Base-by-base conservation (phyloP, 2,888 invertebrate genomes). In the Adineta ricciae region DNA sequence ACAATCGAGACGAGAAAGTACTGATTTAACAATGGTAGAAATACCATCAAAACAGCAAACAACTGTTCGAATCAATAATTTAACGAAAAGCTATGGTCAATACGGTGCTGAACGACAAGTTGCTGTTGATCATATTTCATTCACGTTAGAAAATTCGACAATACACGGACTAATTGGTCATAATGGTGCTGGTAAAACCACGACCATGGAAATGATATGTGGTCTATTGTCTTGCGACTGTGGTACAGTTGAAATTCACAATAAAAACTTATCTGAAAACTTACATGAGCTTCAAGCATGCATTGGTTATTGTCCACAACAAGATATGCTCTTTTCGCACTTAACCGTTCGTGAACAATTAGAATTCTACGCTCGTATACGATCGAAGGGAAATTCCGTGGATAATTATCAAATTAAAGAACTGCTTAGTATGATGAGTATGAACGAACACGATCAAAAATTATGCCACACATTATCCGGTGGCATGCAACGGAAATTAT, bases 271-370 rank as follows among this genome's bases (percentile, higher is more conserved):
- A 8, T 38, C 3, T 41, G 78, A 78, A 19, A 78, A 78, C 41
- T n/a, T 78, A 41, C 24, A 24, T 41, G 38, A 41, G n/a, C 38
- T 78, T 41, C 38, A 14, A 41, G 24, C 41, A 41, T 41, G 41
- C n/a, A 78, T 78, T 41, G 78, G 78, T 41, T 78, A 78, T 78
- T 78, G 78, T 41, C 78, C 78, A n/a, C 78, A 78, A 14, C 38
- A 78, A 11, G 78, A 78, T 78, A 78, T 78, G 38, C 78, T 78
- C 11, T 78, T 78, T 78, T 8, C 38, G 2, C 41, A 78, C 41
- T 78, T 78, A 78, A 78, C 78, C 41, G 78, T 78, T n/a, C 41
- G 38, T 41, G 78, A 78, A 78, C 78, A 78, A 41, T 41, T 78
- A 41, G 78, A 78, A 78, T 78, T 78, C 16, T 78, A 78, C 41